phyloP scores from a whole-genome alignment of 2,113 vertebrate genomes.

The Rousettus leschenaultii region DNA sequence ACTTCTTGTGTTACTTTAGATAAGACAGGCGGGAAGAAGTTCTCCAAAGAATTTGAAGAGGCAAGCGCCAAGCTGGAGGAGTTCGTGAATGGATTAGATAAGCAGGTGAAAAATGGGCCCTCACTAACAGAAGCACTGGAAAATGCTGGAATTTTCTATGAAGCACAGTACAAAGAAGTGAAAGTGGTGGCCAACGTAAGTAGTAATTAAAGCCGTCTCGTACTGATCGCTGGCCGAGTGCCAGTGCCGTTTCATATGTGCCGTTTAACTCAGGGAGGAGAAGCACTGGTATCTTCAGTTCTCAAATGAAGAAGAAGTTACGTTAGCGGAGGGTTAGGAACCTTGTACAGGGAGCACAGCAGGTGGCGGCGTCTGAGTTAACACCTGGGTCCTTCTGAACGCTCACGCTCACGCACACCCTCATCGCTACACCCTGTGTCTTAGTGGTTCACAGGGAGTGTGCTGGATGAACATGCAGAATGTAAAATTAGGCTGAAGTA shows the following conservation, averaged over 20 bases:
- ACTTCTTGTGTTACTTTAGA: slow-evolving; percentile 81
- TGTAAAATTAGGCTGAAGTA: neutral
- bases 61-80: slow-evolving; percentile 95
- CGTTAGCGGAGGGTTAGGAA: neutral
- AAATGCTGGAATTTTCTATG: slow-evolving; percentile 97
- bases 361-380: neutral
- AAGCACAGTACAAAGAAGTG: slow-evolving; percentile 98
- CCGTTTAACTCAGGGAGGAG: neutral
- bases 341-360: neutral
- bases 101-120: slow-evolving; percentile 90
- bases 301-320: neutral
- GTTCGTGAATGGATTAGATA: slow-evolving; percentile 93
- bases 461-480: neutral
- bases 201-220: slow-evolving; percentile 34
- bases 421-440: neutral
- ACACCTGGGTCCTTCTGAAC: neutral
- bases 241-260: neutral
- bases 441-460: neutral
- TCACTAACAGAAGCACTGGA: slow-evolving; percentile 92
- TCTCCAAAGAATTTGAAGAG: slow-evolving; percentile 98
- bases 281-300: neutral
- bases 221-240: neutral
- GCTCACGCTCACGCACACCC: neutral
- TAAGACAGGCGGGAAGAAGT: slow-evolving; percentile 97
- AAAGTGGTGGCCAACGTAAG: slow-evolving; percentile 98